Evolutionary conservation across 2,888 invertebrate species (phyloP).

Genomic region (Dexiosoma caninum): DNA sequence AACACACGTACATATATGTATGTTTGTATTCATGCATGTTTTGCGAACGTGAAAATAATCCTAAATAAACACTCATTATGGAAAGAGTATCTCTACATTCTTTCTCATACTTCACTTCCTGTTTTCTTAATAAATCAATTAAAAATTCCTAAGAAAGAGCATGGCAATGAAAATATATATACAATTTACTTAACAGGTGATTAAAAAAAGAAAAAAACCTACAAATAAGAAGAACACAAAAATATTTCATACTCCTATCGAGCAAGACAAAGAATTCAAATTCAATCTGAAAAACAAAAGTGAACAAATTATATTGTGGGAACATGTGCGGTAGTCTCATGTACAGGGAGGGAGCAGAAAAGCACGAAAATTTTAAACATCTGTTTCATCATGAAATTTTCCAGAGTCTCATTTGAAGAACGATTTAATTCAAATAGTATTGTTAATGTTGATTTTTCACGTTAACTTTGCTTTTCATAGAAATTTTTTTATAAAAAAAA

Average conservation of each 20-base stretch:
- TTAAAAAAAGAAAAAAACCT: background rate
- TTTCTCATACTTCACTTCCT: background rate
- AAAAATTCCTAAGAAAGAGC: background rate
- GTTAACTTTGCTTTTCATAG: constrained; percentile 16
- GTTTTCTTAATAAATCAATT: background rate
- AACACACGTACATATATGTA: too few species aligned
- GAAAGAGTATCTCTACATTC: background rate
- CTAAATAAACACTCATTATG: constrained; percentile 10
- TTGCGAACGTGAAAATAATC: background rate
- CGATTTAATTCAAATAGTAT: background rate
- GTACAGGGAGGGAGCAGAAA: background rate
- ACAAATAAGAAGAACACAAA: background rate
- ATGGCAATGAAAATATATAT: background rate
- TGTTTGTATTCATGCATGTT: too few species aligned
- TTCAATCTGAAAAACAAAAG: background rate
- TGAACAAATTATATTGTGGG: too few species aligned
- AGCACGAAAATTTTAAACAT: constrained; percentile 5
- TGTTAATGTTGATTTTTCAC: constrained; percentile 10
- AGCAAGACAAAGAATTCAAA: background rate
- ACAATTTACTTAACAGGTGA: constrained; percentile 3
- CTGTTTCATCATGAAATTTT: constrained; percentile 29
- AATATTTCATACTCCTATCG: background rate
- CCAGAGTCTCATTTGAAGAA: constrained; percentile 1
- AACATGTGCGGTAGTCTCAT: background rate
- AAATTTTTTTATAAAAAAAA: constrained; percentile 10